Conservation (phyloP, 2,888 invertebrate genomes). For the Xanthostigma xanthostigma region DNA sequence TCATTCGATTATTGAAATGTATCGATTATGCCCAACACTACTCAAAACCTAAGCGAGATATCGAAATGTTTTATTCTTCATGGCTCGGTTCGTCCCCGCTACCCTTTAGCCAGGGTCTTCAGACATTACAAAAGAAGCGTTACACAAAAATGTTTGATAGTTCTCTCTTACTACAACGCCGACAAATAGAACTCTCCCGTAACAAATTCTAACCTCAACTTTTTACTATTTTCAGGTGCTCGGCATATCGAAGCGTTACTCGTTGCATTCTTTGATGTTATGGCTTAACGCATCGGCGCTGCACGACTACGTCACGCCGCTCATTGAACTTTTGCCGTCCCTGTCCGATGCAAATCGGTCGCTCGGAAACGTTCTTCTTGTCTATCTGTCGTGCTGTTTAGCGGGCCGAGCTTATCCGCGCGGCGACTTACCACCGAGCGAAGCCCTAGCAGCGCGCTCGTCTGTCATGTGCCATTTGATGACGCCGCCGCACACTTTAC, state of each 20-base stretch:
- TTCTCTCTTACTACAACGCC: no score
- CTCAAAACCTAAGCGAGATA: no score
- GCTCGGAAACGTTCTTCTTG: constrained; percentile 69
- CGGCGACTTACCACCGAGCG: constrained; percentile 50
- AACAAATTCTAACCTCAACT: constrained; percentile 7
- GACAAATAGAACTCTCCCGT: background rate
- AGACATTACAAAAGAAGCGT: no score
- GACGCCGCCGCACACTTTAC: constrained; percentile 52
- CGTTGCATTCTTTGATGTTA: constrained; percentile 31
- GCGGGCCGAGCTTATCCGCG: constrained; percentile 73
- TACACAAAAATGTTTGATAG: no score
- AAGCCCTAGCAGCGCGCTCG: constrained; percentile 50
- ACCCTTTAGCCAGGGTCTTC: no score
- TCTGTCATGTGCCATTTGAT: constrained; percentile 57
- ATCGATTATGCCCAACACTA: no score
- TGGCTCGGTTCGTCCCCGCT: no score
- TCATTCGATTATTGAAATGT: no score
- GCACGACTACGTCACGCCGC: constrained; percentile 55
- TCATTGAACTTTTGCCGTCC: constrained; percentile 48
- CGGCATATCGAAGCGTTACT: constrained; percentile 24
- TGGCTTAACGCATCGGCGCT: constrained; percentile 67
- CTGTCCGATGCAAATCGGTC: constrained; percentile 34
- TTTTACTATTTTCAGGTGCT: background rate
- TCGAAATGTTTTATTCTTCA: no score
- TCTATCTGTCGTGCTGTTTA: constrained; percentile 75